Percentiles rank a stretch among this genome's conserved stretches.
These are phyloP conservation scores for Etheostoma spectabile DNA, from an alignment of 2,113 vertebrate species.

Conservation along the genomic window DNA sequence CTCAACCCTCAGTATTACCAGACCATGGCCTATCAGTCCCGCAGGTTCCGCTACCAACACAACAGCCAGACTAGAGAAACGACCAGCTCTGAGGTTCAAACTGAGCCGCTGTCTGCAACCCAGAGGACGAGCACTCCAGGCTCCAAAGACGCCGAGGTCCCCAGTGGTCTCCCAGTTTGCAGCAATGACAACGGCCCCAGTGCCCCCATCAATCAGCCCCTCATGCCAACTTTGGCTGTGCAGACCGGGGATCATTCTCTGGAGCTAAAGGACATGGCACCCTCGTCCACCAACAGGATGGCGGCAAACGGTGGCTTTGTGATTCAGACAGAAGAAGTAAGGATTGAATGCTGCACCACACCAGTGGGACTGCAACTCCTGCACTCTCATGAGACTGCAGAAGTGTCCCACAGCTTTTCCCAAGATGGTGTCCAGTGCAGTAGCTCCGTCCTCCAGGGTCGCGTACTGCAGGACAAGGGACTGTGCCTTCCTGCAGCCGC, in stretches of 20 bases:
- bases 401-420: constrained; percentile 66
- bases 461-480: constrained; percentile 6
- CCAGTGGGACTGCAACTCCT: constrained; percentile 68
- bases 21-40: constrained; percentile 82
- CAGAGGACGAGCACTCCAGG: constrained; percentile 19
- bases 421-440: constrained; percentile 70
- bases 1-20: constrained; percentile 81
- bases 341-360: constrained; percentile 76
- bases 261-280: background rate
- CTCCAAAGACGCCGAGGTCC: background rate
- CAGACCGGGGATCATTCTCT: constrained; percentile 23
- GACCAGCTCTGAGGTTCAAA: constrained; percentile 83
- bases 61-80: constrained; percentile 57
- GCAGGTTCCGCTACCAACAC: constrained; percentile 81
- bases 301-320: constrained; percentile 66
- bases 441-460: constrained; percentile 52
- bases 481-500: constrained; percentile 3
- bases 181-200: background rate
- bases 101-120: constrained; percentile 65
- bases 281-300: background rate
- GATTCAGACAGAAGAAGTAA: constrained; percentile 82
- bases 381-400: constrained; percentile 66
- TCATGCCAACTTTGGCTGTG: constrained; percentile 8
- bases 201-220: background rate
- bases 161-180: background rate